phyloP scores from a whole-genome alignment of 2,888 invertebrate genomes.

The Temnothorax rugatulus region DNA sequence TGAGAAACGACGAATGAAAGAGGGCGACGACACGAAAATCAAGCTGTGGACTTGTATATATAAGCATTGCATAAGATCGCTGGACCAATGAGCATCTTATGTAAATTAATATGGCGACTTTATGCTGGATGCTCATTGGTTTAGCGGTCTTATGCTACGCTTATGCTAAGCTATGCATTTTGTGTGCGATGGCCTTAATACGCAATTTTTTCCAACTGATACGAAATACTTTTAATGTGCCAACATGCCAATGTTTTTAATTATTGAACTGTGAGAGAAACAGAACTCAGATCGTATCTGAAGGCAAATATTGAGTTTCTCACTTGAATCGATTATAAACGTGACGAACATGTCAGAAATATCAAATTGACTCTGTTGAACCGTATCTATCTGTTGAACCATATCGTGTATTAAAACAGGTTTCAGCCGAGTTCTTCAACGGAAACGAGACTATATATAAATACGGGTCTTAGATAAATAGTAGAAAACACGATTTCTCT shows the following conservation, averaged over 20 bases:
- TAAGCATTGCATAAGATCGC: too few relatives aligned
- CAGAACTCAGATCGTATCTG: neutral
- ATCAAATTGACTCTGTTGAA: neutral
- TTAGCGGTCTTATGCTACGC: too few relatives aligned
- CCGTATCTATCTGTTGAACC: neutral
- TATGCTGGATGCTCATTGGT: too few relatives aligned
- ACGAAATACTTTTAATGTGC: neutral
- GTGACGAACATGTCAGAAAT: neutral
- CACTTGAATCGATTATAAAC: neutral
- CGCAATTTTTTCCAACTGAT: neutral
- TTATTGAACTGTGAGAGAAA: neutral
- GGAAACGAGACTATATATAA: neutral
- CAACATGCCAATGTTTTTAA: neutral
- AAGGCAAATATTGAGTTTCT: slow-evolving; percentile 3
- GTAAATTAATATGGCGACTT: too few relatives aligned
- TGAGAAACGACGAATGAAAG: slow-evolving; percentile 33
- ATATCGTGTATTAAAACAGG: slow-evolving; percentile 5
- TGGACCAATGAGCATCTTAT: too few relatives aligned
- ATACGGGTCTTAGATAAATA: slow-evolving; percentile 15
- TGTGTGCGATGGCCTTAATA: too few relatives aligned
- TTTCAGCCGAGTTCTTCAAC: neutral
- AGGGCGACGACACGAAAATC: slow-evolving; percentile 47
- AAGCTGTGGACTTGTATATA: neutral
- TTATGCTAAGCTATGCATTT: too few relatives aligned
- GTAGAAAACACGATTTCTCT: slow-evolving; percentile 57